phyloP scores from a whole-genome alignment of 2,113 vertebrate species.

The Callipepla squamata region DNA sequence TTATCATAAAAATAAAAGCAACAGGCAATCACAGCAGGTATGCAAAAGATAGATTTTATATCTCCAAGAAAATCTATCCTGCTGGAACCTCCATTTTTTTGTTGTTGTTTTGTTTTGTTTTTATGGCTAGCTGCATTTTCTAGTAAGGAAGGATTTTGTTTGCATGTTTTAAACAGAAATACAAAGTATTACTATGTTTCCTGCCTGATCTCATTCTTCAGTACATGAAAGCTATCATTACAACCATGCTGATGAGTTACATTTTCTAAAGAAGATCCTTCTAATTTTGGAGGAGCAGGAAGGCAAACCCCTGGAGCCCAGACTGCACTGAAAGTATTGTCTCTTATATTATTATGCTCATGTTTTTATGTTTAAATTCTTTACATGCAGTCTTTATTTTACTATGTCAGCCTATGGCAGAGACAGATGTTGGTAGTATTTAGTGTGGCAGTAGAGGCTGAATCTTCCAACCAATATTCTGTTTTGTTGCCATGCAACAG shows the following conservation, averaged over 20 bases:
- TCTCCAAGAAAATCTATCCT: background rate
- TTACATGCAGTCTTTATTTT: too few species aligned
- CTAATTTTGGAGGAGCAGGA: background rate
- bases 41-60: background rate
- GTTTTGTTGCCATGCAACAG: too few species aligned
- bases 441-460: too few species aligned
- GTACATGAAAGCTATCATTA: background rate
- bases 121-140: background rate
- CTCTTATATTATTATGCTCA: too few species aligned
- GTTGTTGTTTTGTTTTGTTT: background rate
- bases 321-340: too few species aligned
- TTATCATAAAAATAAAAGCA: background rate
- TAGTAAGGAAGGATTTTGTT: background rate
- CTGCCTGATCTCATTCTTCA: background rate
- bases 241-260: background rate
- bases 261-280: background rate
- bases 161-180: background rate
- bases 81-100: background rate
- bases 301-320: background rate
- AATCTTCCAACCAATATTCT: too few species aligned
- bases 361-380: too few species aligned
- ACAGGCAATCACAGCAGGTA: background rate
- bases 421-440: too few species aligned
- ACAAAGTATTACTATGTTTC: background rate
- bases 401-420: too few species aligned